These are phyloP conservation scores for Urocynchramus pylzowi DNA, from an alignment of 2,113 vertebrate genomes.

Conservation along the genomic window DNA sequence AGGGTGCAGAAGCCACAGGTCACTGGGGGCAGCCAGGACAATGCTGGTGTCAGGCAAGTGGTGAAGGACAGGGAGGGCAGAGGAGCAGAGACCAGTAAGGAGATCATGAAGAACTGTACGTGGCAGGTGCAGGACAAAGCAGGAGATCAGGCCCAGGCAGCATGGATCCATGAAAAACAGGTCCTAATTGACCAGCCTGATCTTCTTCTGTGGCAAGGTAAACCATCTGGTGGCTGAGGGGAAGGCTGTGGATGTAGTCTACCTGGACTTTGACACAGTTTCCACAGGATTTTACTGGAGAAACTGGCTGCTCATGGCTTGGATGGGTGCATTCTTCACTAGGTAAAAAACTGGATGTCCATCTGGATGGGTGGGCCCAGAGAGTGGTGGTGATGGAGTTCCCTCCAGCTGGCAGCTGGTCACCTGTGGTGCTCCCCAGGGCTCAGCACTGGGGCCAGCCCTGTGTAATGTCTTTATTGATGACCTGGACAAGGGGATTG, in stretches of 20 bases:
- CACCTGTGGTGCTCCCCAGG: too few relatives aligned
- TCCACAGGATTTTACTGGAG: neutral
- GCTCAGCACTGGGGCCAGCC: neutral
- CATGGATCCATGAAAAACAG: neutral
- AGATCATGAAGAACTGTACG: neutral
- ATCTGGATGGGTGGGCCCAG: rapidly evolving
- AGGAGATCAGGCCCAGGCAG: neutral
- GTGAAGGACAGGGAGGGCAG: neutral
- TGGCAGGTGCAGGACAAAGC: neutral
- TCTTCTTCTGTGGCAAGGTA: neutral
- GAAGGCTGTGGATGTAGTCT: neutral
- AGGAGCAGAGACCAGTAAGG: neutral
- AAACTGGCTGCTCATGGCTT: neutral
- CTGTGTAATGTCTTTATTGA: neutral
- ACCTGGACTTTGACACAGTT: neutral
- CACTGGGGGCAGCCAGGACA: neutral
- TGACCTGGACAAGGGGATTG: too few relatives aligned
- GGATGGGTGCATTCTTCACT: too few relatives aligned
- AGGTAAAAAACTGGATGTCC: neutral
- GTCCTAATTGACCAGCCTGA: neutral
- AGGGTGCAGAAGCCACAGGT: neutral
- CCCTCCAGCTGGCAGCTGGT: rapidly evolving
- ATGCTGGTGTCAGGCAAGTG: neutral
- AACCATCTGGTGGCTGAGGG: neutral
- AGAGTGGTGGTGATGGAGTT: neutral